phyloP scores from a whole-genome alignment of 2,113 vertebrate species.

The Charina bottae region DNA sequence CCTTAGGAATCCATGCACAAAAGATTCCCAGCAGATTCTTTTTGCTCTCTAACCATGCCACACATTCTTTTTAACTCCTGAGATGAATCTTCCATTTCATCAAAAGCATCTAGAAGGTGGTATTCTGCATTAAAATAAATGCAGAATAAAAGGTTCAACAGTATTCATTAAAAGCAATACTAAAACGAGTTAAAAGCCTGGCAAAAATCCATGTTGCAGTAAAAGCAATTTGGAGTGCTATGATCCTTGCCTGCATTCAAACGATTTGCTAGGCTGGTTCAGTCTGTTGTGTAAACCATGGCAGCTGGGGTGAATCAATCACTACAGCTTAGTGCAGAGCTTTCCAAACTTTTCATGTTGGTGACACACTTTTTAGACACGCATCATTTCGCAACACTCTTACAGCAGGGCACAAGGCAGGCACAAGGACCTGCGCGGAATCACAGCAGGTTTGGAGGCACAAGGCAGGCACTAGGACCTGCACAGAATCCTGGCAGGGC shows the following conservation, averaged over 20 bases:
- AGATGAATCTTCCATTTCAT: not conserved
- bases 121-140: not conserved
- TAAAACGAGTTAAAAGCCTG: not conserved
- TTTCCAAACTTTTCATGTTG: no score
- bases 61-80: not conserved
- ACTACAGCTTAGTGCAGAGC: not conserved
- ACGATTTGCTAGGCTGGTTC: not conserved
- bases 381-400: no score
- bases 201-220: not conserved
- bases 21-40: not conserved
- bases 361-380: no score
- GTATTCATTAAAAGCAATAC: not conserved
- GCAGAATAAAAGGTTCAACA: not conserved
- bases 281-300: not conserved
- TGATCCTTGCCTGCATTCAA: not conserved
- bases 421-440: no score
- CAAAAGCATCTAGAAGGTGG: not conserved
- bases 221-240: not conserved
- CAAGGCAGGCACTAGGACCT: no score
- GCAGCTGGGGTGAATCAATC: not conserved
- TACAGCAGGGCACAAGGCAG: no score
- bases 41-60: not conserved
- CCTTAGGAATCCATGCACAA: not conserved
- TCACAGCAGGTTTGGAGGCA: no score
- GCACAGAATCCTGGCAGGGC: no score